These are phyloP conservation scores for Pseudorectes ferrugineus DNA, from an alignment of 2,113 vertebrate species.

Conservation along the genomic window DNA sequence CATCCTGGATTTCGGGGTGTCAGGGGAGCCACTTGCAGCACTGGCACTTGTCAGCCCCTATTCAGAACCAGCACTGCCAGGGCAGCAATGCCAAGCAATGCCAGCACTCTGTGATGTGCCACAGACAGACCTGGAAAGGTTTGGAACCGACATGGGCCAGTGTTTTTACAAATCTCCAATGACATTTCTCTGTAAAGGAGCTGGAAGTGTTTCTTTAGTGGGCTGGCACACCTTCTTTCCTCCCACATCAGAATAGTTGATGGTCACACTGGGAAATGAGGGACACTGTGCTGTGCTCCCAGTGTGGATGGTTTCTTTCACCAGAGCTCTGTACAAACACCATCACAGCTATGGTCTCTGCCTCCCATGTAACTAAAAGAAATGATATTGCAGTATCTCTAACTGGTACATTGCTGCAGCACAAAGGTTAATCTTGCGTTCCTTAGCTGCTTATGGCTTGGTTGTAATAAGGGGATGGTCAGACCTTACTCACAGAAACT, in stretches of 20 bases:
- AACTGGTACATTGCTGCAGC: background rate
- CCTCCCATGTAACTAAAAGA: background rate
- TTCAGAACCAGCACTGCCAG: fast-evolving
- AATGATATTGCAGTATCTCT: background rate
- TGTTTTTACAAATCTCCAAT: background rate
- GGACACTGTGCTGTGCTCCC: background rate
- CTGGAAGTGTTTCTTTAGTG: background rate
- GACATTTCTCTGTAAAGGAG: background rate
- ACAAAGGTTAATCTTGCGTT: background rate
- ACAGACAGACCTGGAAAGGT: background rate
- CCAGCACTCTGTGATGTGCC: background rate
- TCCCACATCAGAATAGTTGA: background rate
- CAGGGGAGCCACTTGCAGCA: background rate
- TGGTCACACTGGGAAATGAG: background rate
- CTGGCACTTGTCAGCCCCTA: background rate
- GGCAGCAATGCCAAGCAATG: background rate
- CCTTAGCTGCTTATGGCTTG: background rate
- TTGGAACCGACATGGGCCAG: background rate
- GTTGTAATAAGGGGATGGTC: background rate
- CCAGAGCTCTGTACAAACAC: background rate
- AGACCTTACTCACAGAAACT: background rate
- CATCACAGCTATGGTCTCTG: background rate
- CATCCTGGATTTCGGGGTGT: background rate
- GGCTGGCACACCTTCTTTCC: background rate
- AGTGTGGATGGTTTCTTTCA: background rate